Evolutionary conservation across 2,888 invertebrate species (phyloP), one percentile per base, ranked within the genome.

Genomic region (Plagodis dolabraria): DNA sequence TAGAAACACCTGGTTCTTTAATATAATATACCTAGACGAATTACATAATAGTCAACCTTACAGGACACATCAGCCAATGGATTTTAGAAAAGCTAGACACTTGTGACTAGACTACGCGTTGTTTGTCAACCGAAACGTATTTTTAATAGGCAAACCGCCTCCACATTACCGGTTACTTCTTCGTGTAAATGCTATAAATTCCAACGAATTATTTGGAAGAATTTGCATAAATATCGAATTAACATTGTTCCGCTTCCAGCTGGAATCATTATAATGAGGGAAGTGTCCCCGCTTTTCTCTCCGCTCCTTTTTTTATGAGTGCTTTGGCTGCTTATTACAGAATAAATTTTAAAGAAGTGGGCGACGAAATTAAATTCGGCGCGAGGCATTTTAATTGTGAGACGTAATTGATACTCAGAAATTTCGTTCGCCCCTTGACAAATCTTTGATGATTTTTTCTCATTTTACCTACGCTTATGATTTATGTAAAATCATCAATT

Each of bases 161-260:
- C 22, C 22, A 38, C 36, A 46, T 9, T 43, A 50, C 68, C 63
- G 51, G 57, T 62, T 68, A 53, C 57, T 63, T 69, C 63, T 60
- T 67, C 64, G 63, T 65, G 63, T 69, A 64, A 68, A 70, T 60
- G 68, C 70, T 70, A 72, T 75, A 77, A 77, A 76, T 80, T 74
- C 70, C 69, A 76, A 79, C 77, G 71, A 82, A 77, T 76, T 76
- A 80, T 79, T 77, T 76, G 68, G 66, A 54, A 40, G 66, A 74
- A 82, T 83, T 82, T 80, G 72, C 80, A 82, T 82, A 82, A 81
- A 82, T 81, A 79, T 80, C 77, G 74, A 80, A 82, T 83, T 82
- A 83, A 80, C 79, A 81, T 79, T 81, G 81, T 81, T 74, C 74
- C 69, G 79, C 71, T 76, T 80, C 76, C 76, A 77, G 70, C 73